Base-by-base conservation (phyloP, 2,888 invertebrate genomes). In the Zygothrica quintamaculata region DNA sequence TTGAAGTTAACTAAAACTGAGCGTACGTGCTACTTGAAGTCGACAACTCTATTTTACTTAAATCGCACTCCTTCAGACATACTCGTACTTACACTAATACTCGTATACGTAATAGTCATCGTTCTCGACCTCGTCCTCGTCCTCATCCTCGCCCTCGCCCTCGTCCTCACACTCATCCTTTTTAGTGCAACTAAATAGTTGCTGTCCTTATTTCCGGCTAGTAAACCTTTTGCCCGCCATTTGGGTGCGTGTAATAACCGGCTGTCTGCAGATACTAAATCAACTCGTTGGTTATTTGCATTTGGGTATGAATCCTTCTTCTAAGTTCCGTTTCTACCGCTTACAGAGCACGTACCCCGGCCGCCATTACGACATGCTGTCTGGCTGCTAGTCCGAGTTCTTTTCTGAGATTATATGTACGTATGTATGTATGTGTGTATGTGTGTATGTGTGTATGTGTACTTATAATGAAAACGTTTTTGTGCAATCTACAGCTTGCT, bases 261-360 rank as follows among this genome's bases (percentile, higher is more conserved):
- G 75, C 81, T 87, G 89, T 87, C 87, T 87, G 65, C 75, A 82
- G 87, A 79, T 84, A 87, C 84, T 89, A 84, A 89, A 89, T 88
- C 89, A 89, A 84, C 80, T 84, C 84, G 57, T 29, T 60, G 46
- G 53, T 43, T 59, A 70, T 70, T 65, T 71, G 72, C 76, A 66
- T 71, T 75, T 34, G 50, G 43, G 22, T 22, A 15, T 48, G n/a
- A 39, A 48, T 18, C 18, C 18, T 22, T 5, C 18, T 22, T 9
- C 3, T n/a, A 3, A 31, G 11, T 11, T 9, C 31, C 31, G 31
- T 3, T 31, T 3, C 39, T 48, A 46, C 69, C 56, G 62, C 48
- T 59, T 11, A 39, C 52, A 42, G 46, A 52, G 46, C 72, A 72
- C 66, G 72, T 64, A 37, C 36, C 53, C 52, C 57, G 40, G 39